phyloP scores from a whole-genome alignment of 2,113 vertebrate genomes.

The Melospiza georgiana region DNA sequence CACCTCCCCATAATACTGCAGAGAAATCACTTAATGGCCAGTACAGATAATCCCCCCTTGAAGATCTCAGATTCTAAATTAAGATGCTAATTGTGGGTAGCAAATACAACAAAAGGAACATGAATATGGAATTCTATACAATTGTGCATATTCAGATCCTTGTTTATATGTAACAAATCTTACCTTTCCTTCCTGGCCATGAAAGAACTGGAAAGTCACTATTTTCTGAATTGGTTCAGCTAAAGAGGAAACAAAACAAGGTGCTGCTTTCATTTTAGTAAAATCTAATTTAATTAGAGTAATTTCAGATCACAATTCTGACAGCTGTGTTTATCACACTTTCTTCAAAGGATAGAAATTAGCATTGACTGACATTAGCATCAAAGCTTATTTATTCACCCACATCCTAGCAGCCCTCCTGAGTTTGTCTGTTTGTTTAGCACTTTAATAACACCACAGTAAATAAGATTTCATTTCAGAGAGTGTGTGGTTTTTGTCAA shows the following conservation, averaged over 20 bases:
- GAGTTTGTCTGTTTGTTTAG: slow-evolving; percentile 43
- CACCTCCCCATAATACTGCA: background rate
- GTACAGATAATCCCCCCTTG: background rate
- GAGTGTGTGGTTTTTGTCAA: background rate
- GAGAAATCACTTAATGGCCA: background rate
- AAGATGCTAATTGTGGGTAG: background rate
- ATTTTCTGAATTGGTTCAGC: background rate
- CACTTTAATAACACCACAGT: slow-evolving; percentile 21
- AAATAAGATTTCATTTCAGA: slow-evolving; percentile 40
- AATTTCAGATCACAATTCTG: slow-evolving; percentile 68
- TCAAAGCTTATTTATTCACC: slow-evolving; percentile 69
- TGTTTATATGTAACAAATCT: background rate
- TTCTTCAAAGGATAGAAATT: slow-evolving; percentile 68
- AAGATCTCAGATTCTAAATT: background rate
- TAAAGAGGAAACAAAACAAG: slow-evolving; percentile 33
- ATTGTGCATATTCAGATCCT: background rate
- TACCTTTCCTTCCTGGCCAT: background rate
- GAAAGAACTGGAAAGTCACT: background rate
- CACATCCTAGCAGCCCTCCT: slow-evolving; percentile 41
- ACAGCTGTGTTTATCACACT: slow-evolving; percentile 73
- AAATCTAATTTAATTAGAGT: slow-evolving; percentile 73
- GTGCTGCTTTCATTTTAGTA: slow-evolving; percentile 51
- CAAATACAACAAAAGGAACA: background rate
- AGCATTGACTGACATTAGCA: slow-evolving; percentile 60
- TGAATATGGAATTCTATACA: background rate